Evolutionary conservation across 2,888 invertebrate species (phyloP), one percentile per base, ranked within the genome.

Genomic region (Mongoloraphidia duomilia): DNA sequence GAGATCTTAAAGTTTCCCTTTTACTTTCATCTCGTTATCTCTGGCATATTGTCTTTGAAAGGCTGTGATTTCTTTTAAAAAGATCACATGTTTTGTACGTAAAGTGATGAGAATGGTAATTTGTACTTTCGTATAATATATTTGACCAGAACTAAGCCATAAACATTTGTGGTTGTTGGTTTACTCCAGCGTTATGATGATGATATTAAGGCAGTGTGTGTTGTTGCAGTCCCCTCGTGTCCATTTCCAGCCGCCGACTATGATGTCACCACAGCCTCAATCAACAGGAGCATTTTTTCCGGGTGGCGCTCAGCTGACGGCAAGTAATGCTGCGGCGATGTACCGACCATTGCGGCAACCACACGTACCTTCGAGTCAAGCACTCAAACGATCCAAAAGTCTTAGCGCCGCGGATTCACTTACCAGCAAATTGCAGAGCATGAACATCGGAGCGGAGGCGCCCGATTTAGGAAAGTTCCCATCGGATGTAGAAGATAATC

Each of bases 361-460:
- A 46, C 51, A 54, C 54, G 44, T 53, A 41, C 61, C 70, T 43
- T 65, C 71, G 10, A 68, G 58, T 53, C 52, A 56, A 50, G 51
- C 49, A n/a, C 65, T 88, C 52, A 88, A 89, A 68, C 75, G 89
- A 44, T 88, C 88, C 52, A 89, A 88, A 66, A 88, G 88, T 50
- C 66, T 89, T 57, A 85, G 84, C 9, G 81, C 86, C 1, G 80
- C 85, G 0, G 87, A 88, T 61, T 78, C 82, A 10, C 74, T 80
- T 42, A 78, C 80, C 13, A 76, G 79, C 65, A 81, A 81, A 35
- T 74, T 80, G n/a, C 67, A 80, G 56, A 78, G 78, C 1, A 60
- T 77, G 41, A 70, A 73, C 4, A 65, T 80, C 35, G 82, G 82
- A 34, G 80, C 82, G 2, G 84, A 84, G 54, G 78, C 82, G 3